Conservation (phyloP, 2,888 invertebrate species). For the Pachycephus smyrnensis region DNA sequence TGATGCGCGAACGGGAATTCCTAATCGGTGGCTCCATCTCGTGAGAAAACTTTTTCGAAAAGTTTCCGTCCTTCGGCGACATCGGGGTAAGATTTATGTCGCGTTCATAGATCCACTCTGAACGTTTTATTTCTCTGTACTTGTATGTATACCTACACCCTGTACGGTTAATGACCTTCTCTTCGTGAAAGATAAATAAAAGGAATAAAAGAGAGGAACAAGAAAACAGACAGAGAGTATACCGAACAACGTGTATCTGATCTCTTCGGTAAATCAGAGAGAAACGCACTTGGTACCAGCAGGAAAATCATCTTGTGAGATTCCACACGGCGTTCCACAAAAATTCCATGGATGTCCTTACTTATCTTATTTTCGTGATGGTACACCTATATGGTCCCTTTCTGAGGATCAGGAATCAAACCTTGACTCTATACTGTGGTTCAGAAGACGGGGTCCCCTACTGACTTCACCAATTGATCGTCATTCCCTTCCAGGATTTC, state of each 20-base stretch:
- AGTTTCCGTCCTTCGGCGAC: not conserved
- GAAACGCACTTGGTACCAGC: not conserved
- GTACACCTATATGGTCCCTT: not conserved
- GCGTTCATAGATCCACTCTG: not conserved
- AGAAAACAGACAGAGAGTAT: not conserved
- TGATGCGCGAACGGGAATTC: not conserved
- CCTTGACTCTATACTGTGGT: not conserved
- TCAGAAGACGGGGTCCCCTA: not conserved
- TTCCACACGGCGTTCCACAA: not conserved
- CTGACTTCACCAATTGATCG: not conserved
- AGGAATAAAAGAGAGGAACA: not conserved
- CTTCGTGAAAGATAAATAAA: not conserved
- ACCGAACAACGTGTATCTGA: not conserved
- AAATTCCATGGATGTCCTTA: not conserved
- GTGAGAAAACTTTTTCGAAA: slow-evolving; percentile 2
- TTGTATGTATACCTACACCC: not conserved
- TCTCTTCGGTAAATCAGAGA: not conserved
- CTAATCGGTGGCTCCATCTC: slow-evolving; percentile 1
- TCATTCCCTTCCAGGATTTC: slow-evolving; percentile 2
- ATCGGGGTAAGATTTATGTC: not conserved
- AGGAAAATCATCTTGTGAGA: not conserved
- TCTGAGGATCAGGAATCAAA: not conserved
- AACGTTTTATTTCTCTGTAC: not conserved
- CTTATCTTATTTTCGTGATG: not conserved
- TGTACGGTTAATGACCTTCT: not conserved